Percentiles rank a stretch among this genome's conserved stretches.
Conservation (phyloP, 2,888 invertebrate genomes). For the Hydraecia micacea region DNA sequence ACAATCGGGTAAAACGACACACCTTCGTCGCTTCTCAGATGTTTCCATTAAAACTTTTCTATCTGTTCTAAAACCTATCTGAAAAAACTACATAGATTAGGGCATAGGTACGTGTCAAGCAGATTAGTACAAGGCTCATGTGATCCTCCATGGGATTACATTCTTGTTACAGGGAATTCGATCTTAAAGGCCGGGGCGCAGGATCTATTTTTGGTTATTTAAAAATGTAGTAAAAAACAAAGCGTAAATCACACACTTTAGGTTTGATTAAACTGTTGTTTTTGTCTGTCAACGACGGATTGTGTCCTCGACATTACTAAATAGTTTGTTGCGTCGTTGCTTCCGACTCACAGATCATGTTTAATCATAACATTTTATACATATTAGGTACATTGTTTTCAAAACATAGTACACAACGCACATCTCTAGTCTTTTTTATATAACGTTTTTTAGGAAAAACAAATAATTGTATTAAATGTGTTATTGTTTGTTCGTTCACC, state of each 20-base stretch:
- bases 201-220: background rate
- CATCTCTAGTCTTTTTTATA: background rate
- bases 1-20: background rate
- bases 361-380: conserved; percentile 2
- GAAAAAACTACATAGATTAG: background rate
- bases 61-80: background rate
- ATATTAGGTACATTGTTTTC: conserved; percentile 1
- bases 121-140: conserved; percentile 16
- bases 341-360: background rate
- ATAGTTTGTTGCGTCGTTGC: conserved; percentile 3
- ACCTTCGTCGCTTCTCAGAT: background rate
- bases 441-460: too few species aligned
- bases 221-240: background rate
- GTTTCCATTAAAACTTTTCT: conserved; percentile 1
- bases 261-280: conserved; percentile 34
- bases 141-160: background rate
- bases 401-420: background rate
- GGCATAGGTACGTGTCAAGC: too few species aligned
- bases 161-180: background rate
- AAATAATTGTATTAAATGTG: background rate
- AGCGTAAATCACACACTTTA: conserved; percentile 2
- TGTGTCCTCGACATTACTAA: background rate
- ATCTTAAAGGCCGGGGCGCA: background rate
- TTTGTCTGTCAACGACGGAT: conserved; percentile 17
- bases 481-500: background rate